Evolutionary conservation across 2,797 vertebrate species (phyloP), one percentile per base, ranked within the genome.

Genomic region (Rhinophrynus dorsalis): DNA sequence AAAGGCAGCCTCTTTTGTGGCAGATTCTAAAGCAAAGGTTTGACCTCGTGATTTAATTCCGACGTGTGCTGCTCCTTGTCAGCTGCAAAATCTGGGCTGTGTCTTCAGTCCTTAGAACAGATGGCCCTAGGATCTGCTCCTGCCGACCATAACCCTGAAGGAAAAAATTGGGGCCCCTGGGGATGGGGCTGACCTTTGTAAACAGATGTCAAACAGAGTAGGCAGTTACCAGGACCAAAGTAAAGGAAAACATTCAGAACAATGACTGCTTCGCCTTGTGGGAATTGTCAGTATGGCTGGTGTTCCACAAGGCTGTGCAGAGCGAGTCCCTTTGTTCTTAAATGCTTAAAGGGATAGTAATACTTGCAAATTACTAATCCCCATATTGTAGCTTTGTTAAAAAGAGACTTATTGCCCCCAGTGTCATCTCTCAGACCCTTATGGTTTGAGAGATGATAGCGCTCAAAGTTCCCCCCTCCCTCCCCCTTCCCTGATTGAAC

Each of bases 31-130:
- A 58, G 20, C n/a, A n/a, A 26, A 26, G 33, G 32, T 29, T 6
- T 48, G 61, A 59, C 54, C 62, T 32, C 33, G 10, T 65, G 61
- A 72, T 65, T 40, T 5, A 50, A 58, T 73, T 72, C 15, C 2
- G 10, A 27, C 52, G 13, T 58, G 44, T 58, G 44, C 37, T n/a
- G 30, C 37, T 2, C 18, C 20, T 35, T 38, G 20, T 26, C 23
- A 48, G 18, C 45, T 48, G 45, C 24, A 29, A n/a, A 40, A 35
- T 54, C 59, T n/a, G 50, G 38, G 21, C 17, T 18, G 2, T 48
- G 29, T 37, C 26, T 44, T 20, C 6, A 17, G 27, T 30, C 23
- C 12, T 26, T 8, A 24, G n/a, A 72, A 38, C 68, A 72, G 68
- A 72, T 72, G 68, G 52, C 26, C 7, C 1, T 4, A 7, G 38